Percentiles rank a stretch among this genome's conserved stretches.
Conservation (phyloP, 37 sponge, comb jelly and placozoan genomes). For the Mnemiopsis leidyi region DNA sequence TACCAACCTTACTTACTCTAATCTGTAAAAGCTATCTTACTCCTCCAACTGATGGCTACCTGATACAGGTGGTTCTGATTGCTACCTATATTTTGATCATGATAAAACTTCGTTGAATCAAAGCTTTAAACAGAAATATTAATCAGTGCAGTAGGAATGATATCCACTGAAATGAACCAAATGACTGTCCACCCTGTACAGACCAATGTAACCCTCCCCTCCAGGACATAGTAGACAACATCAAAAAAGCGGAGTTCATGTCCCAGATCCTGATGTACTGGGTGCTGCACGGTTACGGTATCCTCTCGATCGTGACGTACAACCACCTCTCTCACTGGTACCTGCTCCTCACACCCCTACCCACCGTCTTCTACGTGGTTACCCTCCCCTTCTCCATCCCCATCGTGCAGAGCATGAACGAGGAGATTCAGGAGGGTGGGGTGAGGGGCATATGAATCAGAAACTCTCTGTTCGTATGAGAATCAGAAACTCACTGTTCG, state of each 20-base stretch:
- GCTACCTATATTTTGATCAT: background rate
- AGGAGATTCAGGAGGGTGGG: background rate
- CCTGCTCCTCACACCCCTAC: constrained; percentile 9
- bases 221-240: constrained; percentile 3
- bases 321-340: constrained; percentile 14
- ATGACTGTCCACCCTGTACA: too few species aligned
- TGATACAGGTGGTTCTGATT: too few species aligned
- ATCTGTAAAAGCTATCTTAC: background rate
- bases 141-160: too few species aligned
- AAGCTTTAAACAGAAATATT: too few species aligned
- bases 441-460: background rate
- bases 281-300: constrained; percentile 33
- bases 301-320: constrained; percentile 21
- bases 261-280: constrained; percentile 56
- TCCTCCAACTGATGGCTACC: too few species aligned
- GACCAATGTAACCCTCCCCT: background rate
- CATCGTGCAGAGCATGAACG: background rate
- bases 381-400: background rate
- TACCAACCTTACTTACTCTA: background rate
- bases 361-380: constrained; percentile 23
- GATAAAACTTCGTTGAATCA: too few species aligned
- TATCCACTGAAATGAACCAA: too few species aligned
- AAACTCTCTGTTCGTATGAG: too few species aligned
- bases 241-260: constrained; percentile 27
- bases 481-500: too few species aligned